Evolutionary conservation across 2,797 vertebrate species (phyloP), one percentile per base, ranked within the genome.

Genomic region (Falco columbarius): DNA sequence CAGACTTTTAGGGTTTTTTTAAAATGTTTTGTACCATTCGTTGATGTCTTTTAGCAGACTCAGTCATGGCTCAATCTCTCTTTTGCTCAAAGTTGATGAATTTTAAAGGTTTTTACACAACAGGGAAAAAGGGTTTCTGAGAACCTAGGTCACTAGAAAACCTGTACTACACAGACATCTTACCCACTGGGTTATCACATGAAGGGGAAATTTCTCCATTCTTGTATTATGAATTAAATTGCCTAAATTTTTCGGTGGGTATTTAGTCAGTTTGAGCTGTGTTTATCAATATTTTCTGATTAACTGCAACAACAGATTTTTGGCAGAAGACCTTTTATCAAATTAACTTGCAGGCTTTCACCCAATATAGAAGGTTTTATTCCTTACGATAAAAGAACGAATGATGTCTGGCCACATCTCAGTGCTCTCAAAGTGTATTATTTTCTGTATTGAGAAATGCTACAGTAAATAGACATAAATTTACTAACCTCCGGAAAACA

Each of bases 1-100:
- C 16, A 27, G 18, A 44, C 24, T 65, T 66, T 3, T 6, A 10
- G 14, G 2, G 1, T 0, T 0, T 20, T 59, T 66, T 77, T 38
- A 9, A 27, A 85, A 59, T 13, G 21, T 59, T 93, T 86, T 3
- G 1, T 74, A 40, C 5, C 5, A 14, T 10, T 56, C 18, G 9
- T 67, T 2, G 51, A 36, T 63, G 42, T 61, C 46, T 67, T 52
- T 30, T 76, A 77, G 40, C 4, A 26, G 44, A 9, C 10, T 79
- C n/a, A 38, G 9, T 70, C 9, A 27, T 27, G 23, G 62, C 22
- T 70, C 72, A 68, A 62, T 14, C 12, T 86, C 26, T 80, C 13
- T 82, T 81, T 67, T 63, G 47, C 14, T 44, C 22, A 81, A 74
- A 90, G 18, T 3, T 62, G 58, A 34, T 62, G 52, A 62, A 47